Base-by-base conservation (phyloP, 2,888 invertebrate genomes). In the Germaria angustata region DNA sequence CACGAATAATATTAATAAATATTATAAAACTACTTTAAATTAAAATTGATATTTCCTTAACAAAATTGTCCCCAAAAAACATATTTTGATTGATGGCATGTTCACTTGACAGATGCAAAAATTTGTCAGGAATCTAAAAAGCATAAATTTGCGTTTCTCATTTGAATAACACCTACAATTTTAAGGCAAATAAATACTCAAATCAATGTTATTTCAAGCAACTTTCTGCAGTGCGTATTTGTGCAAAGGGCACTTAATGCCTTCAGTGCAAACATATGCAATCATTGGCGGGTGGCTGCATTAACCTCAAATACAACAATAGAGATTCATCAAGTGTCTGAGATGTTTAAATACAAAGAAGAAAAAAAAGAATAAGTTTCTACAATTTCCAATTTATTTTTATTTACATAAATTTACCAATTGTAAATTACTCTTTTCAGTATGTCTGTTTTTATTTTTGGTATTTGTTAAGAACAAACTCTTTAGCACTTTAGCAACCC, bases 361-460 rank as follows among this genome's bases (percentile, higher is more conserved):
- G 49, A 13, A 24, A 39, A 49, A 46, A 20, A 32, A 20, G 36
- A 65, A 41, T 17, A 46, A 75, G 51, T 20, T 57, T 44, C 57
- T 71, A 69, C 69, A 69, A 75, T 71, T 79, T 82, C 59, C 81
- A 82, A 82, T 82, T 82, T 82, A 79, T 75, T 79, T 81, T 79
- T 82, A 82, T 79, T 79, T 82, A 82, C 81, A 82, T 71, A 79
- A 79, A 75, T 82, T 82, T 75, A 69, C 79, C 79, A 75, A 82
- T 79, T 69, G 82, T 71, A 76, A 79, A 66, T 51, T 55, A 78
- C 55, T 63, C 71, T 51, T 61, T 41, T 6, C 51, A 59, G 22
- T 69, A 55, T 41, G n/a, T 59, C 20, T 59, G 13, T 44, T 32
- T 66, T 72, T 68, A 61, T 51, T 44, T 61, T 71, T 41, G 41